phyloP scores from a whole-genome alignment of 2,888 invertebrate genomes.

The Tenthredo amoena region DNA sequence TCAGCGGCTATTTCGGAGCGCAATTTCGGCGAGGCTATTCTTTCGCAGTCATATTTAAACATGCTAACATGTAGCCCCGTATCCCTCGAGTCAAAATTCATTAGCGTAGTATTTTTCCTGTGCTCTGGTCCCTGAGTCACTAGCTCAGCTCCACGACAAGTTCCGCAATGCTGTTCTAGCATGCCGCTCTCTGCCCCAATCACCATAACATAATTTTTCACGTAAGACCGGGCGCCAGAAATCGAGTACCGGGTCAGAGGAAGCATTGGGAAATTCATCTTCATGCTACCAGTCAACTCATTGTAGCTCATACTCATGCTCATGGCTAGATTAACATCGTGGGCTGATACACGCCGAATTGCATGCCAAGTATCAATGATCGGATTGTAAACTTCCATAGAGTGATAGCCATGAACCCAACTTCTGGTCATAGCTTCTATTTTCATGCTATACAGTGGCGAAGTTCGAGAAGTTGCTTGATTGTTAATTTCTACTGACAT shows the following conservation, averaged over 20 bases:
- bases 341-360: slow-evolving; percentile 68
- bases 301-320: slow-evolving; percentile 68
- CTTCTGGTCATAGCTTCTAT: slow-evolving; percentile 67
- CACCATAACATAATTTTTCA: slow-evolving; percentile 72
- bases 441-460: slow-evolving; percentile 61
- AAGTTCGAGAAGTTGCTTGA: slow-evolving; percentile 52
- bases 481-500: slow-evolving; percentile 63
- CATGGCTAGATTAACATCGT: slow-evolving; percentile 71
- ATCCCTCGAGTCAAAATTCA: slow-evolving; percentile 64
- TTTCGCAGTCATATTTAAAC: slow-evolving; percentile 70
- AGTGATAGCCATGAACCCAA: slow-evolving; percentile 72
- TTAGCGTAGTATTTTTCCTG: slow-evolving; percentile 53
- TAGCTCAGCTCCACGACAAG: slow-evolving; percentile 67
- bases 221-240: slow-evolving; percentile 69
- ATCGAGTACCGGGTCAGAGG: slow-evolving; percentile 64
- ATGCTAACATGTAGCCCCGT: slow-evolving; percentile 65
- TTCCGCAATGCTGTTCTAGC: slow-evolving; percentile 70
- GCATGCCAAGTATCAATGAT: slow-evolving; percentile 77
- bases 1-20: slow-evolving; percentile 57
- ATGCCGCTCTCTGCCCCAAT: slow-evolving; percentile 67
- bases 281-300: slow-evolving; percentile 66
- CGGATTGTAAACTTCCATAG: slow-evolving; percentile 77
- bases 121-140: slow-evolving; percentile 70
- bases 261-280: slow-evolving; percentile 69
- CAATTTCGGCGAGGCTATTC: slow-evolving; percentile 55